Base-by-base conservation (phyloP, 2,888 invertebrate genomes). In the Rhingia rostrata region DNA sequence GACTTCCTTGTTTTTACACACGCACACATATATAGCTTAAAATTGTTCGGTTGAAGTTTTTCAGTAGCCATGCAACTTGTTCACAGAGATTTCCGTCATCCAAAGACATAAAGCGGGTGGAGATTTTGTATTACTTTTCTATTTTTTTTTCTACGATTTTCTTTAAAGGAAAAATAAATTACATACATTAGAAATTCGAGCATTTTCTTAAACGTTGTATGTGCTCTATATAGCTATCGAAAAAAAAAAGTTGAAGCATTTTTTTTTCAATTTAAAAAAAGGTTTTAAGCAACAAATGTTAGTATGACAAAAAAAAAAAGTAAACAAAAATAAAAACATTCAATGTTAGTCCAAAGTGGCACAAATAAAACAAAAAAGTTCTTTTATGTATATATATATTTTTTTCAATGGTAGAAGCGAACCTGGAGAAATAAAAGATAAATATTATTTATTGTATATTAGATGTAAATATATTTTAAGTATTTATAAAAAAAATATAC, bases 351-450 rank as follows among this genome's bases (percentile, higher is more conserved):
- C 37, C 51, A 64, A 63, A 70, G 61, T 67, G 53, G 22, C 35
- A 78, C 63, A 66, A 61, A 43, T 69, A 58, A 64, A 66, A 77
- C 47, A 53, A 77, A 49, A 37, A 54, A 72, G 51, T 37, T 69
- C 69, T 43, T n/a, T 69, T 61, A 61, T 54, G 58, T 63, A 72
- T 69, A 72, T 56, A 70, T 64, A 60, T 51, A 86, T 82, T 87
- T 86, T 80, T 70, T 75, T 85, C 66, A 86, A 87, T 86, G 87
- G 87, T 87, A 87, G 88, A 88, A 88, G 87, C 87, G 87, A 87
- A 88, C 88, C 88, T 88, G 88, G 88, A 88, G 88, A 88, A 88
- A 87, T 74, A 86, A 86, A 88, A 88, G 87, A 86, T 60, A 86
- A 86, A 82, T 87, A 87, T 87, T 83, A 87, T 87, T 84, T 84